Evolutionary conservation across 2,113 vertebrate species (phyloP).

Genomic region (Syngnathus floridae): DNA sequence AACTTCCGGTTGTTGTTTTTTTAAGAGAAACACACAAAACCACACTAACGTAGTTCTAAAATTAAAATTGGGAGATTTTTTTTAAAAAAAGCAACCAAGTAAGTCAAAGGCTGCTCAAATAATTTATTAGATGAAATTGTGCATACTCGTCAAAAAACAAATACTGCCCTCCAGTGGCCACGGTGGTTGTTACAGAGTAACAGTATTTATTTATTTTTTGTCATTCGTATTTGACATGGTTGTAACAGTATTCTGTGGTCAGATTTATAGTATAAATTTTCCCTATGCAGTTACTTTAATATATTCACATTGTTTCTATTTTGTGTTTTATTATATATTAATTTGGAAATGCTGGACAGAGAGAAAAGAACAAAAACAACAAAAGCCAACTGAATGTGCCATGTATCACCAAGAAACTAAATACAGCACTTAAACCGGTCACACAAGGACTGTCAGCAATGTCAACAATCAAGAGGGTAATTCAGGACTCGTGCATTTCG

Average conservation of each 20-base stretch:
- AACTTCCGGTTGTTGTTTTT: constrained; percentile 43
- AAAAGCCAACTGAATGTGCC: not conserved
- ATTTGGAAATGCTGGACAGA: too few species aligned
- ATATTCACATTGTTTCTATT: too few species aligned
- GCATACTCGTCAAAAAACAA: not conserved
- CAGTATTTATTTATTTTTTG: too few species aligned
- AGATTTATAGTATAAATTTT: too few species aligned
- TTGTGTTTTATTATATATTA: too few species aligned
- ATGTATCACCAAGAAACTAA: not conserved
- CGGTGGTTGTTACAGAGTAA: not conserved
- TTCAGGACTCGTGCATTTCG: too few species aligned
- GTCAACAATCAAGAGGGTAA: not conserved
- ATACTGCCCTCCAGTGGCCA: constrained; percentile 6
- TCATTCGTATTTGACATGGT: too few species aligned
- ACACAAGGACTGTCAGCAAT: not conserved
- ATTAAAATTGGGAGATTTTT: not conserved
- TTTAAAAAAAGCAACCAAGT: not conserved
- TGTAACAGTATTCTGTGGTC: too few species aligned
- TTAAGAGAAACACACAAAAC: not conserved
- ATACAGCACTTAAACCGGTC: not conserved
- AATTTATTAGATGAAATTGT: not conserved
- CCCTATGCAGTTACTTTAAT: too few species aligned
- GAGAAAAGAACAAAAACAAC: too few species aligned
- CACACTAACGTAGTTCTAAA: not conserved
- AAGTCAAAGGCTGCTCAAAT: not conserved